Conservation (phyloP, 2,113 vertebrate species). For the Andinoacara biseriatus region DNA sequence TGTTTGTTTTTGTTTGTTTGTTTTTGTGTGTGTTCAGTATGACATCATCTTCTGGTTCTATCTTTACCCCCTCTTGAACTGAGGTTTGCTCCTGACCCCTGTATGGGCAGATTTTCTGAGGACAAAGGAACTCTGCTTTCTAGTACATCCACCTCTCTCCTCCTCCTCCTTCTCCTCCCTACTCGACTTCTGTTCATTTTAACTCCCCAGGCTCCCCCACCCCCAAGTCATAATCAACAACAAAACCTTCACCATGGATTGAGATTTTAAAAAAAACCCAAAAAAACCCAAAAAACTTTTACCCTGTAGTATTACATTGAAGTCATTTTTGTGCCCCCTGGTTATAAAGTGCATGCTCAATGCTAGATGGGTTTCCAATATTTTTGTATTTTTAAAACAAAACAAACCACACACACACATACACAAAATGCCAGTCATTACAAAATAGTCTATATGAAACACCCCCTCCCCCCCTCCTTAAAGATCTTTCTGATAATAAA, state of each 20-base stretch:
- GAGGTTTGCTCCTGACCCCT: conserved; percentile 30
- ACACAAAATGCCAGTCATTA: neutral
- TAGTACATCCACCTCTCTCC: conserved; percentile 25
- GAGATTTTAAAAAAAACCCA: neutral
- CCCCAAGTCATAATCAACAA: conserved; percentile 27
- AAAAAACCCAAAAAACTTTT: too few relatives aligned
- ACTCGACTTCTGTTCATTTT: conserved; percentile 48
- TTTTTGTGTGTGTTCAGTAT: neutral
- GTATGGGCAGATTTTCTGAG: conserved; percentile 28
- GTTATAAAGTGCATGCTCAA: neutral
- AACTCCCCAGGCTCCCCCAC: conserved; percentile 36
- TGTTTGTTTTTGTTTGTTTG: neutral
- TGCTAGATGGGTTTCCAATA: neutral
- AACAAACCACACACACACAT: neutral
- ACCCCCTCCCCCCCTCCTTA: too few relatives aligned
- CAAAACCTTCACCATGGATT: neutral
- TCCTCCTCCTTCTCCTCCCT: neutral
- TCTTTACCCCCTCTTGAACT: conserved; percentile 18
- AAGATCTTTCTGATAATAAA: neutral
- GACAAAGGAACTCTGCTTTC: conserved; percentile 68
- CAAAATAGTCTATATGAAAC: neutral
- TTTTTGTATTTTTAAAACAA: neutral
- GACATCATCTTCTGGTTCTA: conserved; percentile 19
- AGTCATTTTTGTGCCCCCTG: too few relatives aligned
- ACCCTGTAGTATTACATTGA: neutral